Evolutionary conservation across 2,888 invertebrate species (phyloP).

Genomic region (Machimus atricapillus): DNA sequence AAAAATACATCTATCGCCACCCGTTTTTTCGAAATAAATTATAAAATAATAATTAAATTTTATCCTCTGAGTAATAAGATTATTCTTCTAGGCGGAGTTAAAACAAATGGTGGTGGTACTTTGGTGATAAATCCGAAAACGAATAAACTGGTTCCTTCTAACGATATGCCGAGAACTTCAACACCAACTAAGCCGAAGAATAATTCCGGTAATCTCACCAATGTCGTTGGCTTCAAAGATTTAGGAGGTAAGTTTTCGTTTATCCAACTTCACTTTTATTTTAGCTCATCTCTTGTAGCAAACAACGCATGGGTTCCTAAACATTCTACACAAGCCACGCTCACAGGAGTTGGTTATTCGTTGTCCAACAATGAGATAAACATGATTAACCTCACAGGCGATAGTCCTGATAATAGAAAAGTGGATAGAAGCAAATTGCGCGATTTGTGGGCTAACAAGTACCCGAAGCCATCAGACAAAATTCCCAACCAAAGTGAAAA

Average conservation of each 20-base stretch:
- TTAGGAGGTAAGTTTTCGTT: slow-evolving; percentile 38
- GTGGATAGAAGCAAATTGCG: slow-evolving; percentile 50
- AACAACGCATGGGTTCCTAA: neutral
- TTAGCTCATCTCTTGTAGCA: neutral
- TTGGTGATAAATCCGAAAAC: slow-evolving; percentile 52
- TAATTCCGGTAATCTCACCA: slow-evolving; percentile 49
- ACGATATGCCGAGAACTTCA: neutral
- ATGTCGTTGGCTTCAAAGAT: slow-evolving; percentile 54
- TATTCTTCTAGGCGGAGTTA: slow-evolving; percentile 49
- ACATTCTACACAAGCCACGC: neutral
- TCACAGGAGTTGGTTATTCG: slow-evolving; percentile 6
- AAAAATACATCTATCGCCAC: no score
- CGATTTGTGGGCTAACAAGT: slow-evolving; percentile 54
- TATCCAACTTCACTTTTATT: neutral
- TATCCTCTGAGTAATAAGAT: no score
- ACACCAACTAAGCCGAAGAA: slow-evolving; percentile 33
- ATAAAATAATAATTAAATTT: no score
- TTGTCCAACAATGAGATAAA: neutral
- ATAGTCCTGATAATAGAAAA: neutral
- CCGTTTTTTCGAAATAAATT: no score
- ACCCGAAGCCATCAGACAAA: slow-evolving; percentile 48
- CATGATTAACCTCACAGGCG: neutral
- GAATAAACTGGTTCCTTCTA: slow-evolving; percentile 32
- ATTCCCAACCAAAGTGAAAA: neutral
- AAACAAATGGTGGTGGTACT: slow-evolving; percentile 54